phyloP scores from a whole-genome alignment of 1,140 invertebrate species.

The Cardiocondyla obscurior region DNA sequence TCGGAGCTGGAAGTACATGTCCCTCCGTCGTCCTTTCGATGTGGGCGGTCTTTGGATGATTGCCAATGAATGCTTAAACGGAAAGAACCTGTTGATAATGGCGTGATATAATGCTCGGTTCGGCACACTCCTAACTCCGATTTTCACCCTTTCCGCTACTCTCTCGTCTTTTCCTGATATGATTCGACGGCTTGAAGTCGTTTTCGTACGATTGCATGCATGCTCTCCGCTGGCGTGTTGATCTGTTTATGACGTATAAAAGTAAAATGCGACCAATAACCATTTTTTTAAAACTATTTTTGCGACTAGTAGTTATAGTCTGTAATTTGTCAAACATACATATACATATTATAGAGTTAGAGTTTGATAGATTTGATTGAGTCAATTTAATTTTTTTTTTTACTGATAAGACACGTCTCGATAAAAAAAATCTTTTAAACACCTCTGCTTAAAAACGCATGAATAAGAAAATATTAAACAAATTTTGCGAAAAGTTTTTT shows the following conservation, averaged over 20 bases:
- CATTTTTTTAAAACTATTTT: neutral
- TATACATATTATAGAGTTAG: neutral
- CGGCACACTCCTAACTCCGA: neutral
- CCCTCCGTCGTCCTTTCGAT: neutral
- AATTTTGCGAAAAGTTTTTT: neutral
- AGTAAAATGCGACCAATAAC: neutral
- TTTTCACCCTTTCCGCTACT: neutral
- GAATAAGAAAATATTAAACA: neutral
- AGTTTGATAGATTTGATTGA: too few species aligned
- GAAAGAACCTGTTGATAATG: constrained; percentile 81
- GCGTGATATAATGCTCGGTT: constrained; percentile 59
- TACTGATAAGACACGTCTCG: too few species aligned
- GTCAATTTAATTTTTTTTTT: too few species aligned
- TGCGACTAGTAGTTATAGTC: neutral
- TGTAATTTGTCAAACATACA: neutral
- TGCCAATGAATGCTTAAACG: constrained; percentile 82
- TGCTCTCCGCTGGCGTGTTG: neutral
- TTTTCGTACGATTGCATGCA: neutral
- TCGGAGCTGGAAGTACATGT: constrained; percentile 3
- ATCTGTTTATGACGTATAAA: neutral
- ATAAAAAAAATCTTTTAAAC: neutral
- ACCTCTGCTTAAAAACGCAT: neutral
- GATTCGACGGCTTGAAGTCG: neutral
- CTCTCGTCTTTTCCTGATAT: neutral
- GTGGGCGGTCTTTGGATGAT: constrained; percentile 73